Base-by-base conservation (phyloP, 2,113 vertebrate genomes). In the Ursus arctos region DNA sequence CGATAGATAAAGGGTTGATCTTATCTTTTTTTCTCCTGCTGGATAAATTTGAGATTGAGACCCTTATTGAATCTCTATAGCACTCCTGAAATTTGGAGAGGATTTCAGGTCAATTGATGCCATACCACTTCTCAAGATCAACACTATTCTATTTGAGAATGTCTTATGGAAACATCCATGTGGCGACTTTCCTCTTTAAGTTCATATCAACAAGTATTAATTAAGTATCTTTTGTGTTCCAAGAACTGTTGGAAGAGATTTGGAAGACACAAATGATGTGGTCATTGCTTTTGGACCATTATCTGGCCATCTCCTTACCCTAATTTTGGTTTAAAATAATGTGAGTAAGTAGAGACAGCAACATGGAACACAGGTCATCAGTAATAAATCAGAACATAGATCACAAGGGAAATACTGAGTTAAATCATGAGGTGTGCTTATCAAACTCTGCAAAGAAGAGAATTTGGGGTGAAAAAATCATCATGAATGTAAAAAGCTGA, bases 121-220 rank as follows among this genome's bases (percentile, higher is more conserved):
- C 33, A 84, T 10, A 24, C 9, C 28, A 71, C 18, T 57, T 43
- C 55, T 96, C 22, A 82, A 88, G 28, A 88, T 40, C 26, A 93
- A 91, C n/a, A 72, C 53, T 59, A 4, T 16, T 94, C 31, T 61
- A 24, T 72, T 63, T 84, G 19, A 96, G 43, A 92, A 86, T n/a
- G 31, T 47, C 40, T 84, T 86, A 90, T 72, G 72, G 11, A 71
- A 88, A 11, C 36, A 95, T 92, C 33, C 16, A 67, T 47, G 49
- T 74, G 47, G 9, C 28, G 33, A 92, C 21, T 65, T 71, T 77
- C 13, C 21, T 71, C 47, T 72, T 61, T 8, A 94, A 47, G 36
- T 80, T 96, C 71, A 88, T 74, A 21, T 97, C 84, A 81, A 53
- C 55, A 79, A 67, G 18, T 74, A 80, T 88, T 92, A 74, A 86